These are phyloP conservation scores for Cacoxenus indagator DNA, from an alignment of 2,888 invertebrate species.

Conservation along the genomic window DNA sequence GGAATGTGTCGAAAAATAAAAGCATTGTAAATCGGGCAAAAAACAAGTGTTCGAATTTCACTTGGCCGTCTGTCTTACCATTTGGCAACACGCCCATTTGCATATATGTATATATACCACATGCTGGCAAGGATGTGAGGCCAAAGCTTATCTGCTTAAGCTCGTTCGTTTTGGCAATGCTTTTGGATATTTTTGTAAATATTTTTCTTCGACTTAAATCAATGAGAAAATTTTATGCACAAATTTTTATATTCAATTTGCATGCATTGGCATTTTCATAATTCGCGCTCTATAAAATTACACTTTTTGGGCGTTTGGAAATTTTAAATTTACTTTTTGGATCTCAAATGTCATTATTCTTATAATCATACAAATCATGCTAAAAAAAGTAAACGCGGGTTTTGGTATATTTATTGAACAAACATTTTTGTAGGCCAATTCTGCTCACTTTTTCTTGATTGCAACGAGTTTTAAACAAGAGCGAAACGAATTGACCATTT, in stretches of 20 bases:
- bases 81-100: slow-evolving; percentile 45
- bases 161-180: slow-evolving; percentile 50
- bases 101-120: background rate
- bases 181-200: no score
- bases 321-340: no score
- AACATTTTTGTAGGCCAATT: no score
- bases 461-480: no score
- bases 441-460: no score
- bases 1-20: slow-evolving; percentile 24
- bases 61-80: slow-evolving; percentile 34
- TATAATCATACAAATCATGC: no score
- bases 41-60: slow-evolving; percentile 48
- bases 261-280: background rate
- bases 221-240: background rate
- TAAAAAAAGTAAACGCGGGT: no score
- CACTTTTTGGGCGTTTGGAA: no score
- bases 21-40: slow-evolving; percentile 44
- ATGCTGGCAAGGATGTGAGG: background rate
- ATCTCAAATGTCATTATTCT: no score
- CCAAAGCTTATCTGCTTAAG: slow-evolving; percentile 25
- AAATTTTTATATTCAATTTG: background rate
- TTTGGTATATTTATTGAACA: no score
- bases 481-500: no score
- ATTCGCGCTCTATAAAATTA: no score
- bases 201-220: background rate